Percentiles rank a stretch among this genome's conserved stretches.
phyloP scores from a whole-genome alignment of 2,888 invertebrate species.

The Yponomeuta malinellus region DNA sequence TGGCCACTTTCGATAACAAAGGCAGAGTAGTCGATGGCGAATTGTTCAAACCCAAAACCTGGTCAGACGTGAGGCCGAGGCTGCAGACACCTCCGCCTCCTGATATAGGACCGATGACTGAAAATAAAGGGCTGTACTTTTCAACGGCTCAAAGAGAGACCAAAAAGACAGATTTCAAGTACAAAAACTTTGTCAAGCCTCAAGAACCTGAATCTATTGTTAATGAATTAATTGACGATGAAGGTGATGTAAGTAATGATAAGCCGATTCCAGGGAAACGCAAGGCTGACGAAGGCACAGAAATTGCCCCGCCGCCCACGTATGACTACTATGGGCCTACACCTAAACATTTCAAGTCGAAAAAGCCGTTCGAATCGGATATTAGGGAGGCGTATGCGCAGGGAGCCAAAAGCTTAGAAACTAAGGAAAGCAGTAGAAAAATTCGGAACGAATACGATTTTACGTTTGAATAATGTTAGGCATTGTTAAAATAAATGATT shows the following conservation, averaged over 20 bases:
- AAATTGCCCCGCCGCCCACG: constrained; percentile 80
- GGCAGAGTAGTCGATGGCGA: constrained; percentile 36
- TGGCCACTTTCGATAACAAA: constrained; percentile 43
- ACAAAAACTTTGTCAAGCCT: constrained; percentile 54
- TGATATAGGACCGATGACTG: constrained; percentile 31
- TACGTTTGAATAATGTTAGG: constrained; percentile 44
- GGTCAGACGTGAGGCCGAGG: constrained; percentile 56
- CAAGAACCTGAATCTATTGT: constrained; percentile 45
- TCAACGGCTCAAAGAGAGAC: constrained; percentile 38
- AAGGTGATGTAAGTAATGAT: constrained; percentile 22
- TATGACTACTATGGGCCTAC: constrained; percentile 78
- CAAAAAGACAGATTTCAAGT: constrained; percentile 35
- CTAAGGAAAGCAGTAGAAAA: constrained; percentile 44
- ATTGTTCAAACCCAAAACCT: constrained; percentile 34
- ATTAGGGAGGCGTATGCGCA: constrained; percentile 62
- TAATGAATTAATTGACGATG: constrained; percentile 49
- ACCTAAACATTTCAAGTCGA: constrained; percentile 41
- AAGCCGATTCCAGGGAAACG: constrained; percentile 30
- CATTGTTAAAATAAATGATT: too few relatives aligned
- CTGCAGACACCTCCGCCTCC: constrained; percentile 42
- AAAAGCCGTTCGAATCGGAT: constrained; percentile 58
- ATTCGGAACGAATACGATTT: constrained; percentile 60
- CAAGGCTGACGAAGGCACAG: constrained; percentile 35
- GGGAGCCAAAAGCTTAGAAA: constrained; percentile 59
- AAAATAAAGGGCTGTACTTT: constrained; percentile 57